phyloP scores from a whole-genome alignment of 92 coral and sea anemone species.

The Epizoanthus fatuus region DNA sequence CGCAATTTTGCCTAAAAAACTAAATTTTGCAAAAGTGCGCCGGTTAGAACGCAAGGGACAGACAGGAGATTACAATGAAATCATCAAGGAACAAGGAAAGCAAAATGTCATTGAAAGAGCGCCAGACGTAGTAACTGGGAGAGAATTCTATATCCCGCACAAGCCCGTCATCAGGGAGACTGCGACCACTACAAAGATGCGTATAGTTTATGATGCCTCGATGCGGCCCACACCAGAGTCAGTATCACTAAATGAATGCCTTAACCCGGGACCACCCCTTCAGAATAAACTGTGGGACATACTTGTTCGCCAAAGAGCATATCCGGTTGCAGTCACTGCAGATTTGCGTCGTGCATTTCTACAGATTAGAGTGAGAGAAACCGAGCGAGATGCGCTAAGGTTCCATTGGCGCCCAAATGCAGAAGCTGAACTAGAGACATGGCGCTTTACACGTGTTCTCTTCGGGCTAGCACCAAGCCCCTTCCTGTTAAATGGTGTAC shows the following conservation, averaged over 20 bases:
- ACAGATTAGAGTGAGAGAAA: constrained; percentile 21
- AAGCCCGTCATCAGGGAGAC: constrained; percentile 13
- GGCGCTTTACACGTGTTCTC: constrained; percentile 38
- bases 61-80: constrained; percentile 46
- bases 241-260: constrained; percentile 50
- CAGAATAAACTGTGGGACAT: constrained; percentile 42
- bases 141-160: constrained; percentile 16
- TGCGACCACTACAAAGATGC: constrained; percentile 18
- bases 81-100: constrained; percentile 53
- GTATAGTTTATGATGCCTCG: constrained; percentile 40
- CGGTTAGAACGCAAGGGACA: constrained; percentile 56
- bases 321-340: background rate
- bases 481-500: constrained; percentile 11
- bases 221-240: background rate
- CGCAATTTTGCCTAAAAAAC: too few species aligned
- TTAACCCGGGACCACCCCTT: constrained; percentile 44
- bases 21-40: too few species aligned
- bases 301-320: constrained; percentile 37
- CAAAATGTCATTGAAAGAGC: constrained; percentile 43
- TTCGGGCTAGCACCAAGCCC: constrained; percentile 42
- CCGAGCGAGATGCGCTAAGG: constrained; percentile 46
- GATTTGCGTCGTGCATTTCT: constrained; percentile 30
- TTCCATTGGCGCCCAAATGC: constrained; percentile 37
- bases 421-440: background rate
- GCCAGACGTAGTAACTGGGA: constrained; percentile 19